Evolutionary conservation across 1,140 invertebrate genomes (phyloP), one percentile per base, ranked within the genome.

Genomic region (Babylonia areolata): DNA sequence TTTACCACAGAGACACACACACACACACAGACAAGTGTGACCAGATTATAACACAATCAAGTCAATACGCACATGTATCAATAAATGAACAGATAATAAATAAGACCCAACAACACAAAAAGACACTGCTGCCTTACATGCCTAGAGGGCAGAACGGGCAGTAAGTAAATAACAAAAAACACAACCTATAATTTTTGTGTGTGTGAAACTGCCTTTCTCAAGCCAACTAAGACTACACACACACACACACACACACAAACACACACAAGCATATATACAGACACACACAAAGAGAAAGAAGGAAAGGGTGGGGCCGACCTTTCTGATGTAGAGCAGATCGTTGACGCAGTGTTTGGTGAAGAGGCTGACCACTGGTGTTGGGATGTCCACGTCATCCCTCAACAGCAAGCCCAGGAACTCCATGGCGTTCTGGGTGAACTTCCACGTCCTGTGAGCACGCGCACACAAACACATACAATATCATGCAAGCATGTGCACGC

Each of bases 321-420:
- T 97, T 87, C 97, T 95, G 71, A 97, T 96, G 23, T 95, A 94
- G 46, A 98, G 94, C 3, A 97, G 96, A 88, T 98, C 97, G 93
- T 97, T 96, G 17, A 97, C 95, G 0, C 98, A 94, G 39, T 96
- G 95, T 37, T 95, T 94, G 0, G 96, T 94, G 88, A 97, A 96
- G 54, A 96, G 95, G n/a, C 95, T 93, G 9, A 98, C 96, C 0
- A 96, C 95, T 37, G 94, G 91, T 0, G 95, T 87, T 0, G 96
- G 96, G 91, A 96, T 96, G 9, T 94, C 93, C 11, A 96, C 95
- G 92, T 98, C 96, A 11, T 96, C 95, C 88, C 97, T 96, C 2
- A 97, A 95, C 42, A 98, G 95, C 69, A 96, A 93, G 17, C 95
- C 95, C 11, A 98, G 94, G 91, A 98, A 96, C 73, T 96, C 95